Conservation (phyloP, 2,113 vertebrate genomes). For the Bambusicola thoracicus region DNA sequence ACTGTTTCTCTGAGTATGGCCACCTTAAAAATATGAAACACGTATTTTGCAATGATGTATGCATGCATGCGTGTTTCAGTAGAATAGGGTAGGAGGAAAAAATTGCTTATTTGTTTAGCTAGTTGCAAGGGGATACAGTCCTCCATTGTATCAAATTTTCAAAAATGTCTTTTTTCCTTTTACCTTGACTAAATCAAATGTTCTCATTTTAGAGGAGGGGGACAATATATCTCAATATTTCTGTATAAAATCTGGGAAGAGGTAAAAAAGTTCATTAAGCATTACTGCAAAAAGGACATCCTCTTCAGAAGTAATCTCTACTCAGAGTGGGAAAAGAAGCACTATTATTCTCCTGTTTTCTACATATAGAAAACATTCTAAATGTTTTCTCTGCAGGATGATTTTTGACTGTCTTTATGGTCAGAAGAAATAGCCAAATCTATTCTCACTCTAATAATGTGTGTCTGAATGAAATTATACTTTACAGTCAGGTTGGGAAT, state of each 20-base stretch:
- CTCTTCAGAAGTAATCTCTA: neutral
- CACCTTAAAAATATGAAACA: neutral
- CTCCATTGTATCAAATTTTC: neutral
- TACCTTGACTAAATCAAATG: neutral
- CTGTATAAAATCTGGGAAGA: neutral
- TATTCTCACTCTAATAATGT: neutral
- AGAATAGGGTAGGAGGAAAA: neutral
- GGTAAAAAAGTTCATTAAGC: neutral
- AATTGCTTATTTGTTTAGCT: neutral
- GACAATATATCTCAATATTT: rapidly evolving
- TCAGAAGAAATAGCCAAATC: neutral
- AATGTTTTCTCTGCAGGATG: neutral
- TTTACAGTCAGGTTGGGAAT: neutral
- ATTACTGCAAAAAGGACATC: neutral
- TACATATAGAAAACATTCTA: too few species aligned
- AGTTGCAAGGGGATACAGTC: rapidly evolving
- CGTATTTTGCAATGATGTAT: neutral
- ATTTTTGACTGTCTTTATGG: neutral
- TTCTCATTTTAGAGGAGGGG: neutral
- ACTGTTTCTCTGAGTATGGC: neutral
- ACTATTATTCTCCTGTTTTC: neutral
- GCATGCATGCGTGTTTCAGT: neutral
- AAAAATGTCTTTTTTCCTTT: neutral
- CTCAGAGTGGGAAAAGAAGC: neutral
- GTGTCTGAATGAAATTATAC: neutral